A percentile compares a stretch with the other conserved stretches of the same genome.
These are phyloP conservation scores for Cheilosia scutellata DNA, from an alignment of 2,888 invertebrate genomes.

Conservation along the genomic window DNA sequence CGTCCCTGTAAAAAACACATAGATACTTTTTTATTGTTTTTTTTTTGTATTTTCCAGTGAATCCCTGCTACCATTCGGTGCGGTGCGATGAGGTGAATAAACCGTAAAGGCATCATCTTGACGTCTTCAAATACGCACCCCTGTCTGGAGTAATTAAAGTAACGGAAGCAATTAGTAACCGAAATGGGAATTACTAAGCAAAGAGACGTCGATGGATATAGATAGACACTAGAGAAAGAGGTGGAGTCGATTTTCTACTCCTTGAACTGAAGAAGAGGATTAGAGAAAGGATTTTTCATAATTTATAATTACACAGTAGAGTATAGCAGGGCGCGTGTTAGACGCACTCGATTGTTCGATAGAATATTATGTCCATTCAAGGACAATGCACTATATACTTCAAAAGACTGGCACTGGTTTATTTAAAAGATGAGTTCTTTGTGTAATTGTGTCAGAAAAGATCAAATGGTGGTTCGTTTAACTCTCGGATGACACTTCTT, in stretches of 20 bases:
- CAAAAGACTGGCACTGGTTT: constrained; percentile 56
- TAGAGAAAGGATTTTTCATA: constrained; percentile 64
- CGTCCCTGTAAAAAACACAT: not conserved
- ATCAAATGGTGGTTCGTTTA: constrained; percentile 33
- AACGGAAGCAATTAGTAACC: constrained; percentile 76
- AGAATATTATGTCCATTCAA: constrained; percentile 46
- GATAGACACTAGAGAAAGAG: not conserved
- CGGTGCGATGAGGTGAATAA: constrained; percentile 75
- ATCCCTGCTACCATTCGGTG: constrained; percentile 48
- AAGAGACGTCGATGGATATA: constrained; percentile 3
- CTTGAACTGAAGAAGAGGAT: constrained; percentile 67
- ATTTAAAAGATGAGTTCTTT: not conserved
- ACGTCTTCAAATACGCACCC: constrained; percentile 65
- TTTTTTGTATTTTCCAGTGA: constrained; percentile 13
- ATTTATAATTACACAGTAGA: constrained; percentile 54
- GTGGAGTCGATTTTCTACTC: constrained; percentile 69
- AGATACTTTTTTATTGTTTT: constrained; percentile 9
- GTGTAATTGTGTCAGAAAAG: constrained; percentile 36
- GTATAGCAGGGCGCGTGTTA: constrained; percentile 16
- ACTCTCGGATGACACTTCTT: constrained; percentile 41
- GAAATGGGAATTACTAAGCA: constrained; percentile 64
- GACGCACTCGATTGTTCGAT: not conserved
- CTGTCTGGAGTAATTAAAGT: constrained; percentile 70
- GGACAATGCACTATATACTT: constrained; percentile 51
- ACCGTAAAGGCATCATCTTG: constrained; percentile 68